These are phyloP conservation scores for Disparrhopalites patrizii DNA, from an alignment of 2,888 invertebrate species.

Conservation along the genomic window DNA sequence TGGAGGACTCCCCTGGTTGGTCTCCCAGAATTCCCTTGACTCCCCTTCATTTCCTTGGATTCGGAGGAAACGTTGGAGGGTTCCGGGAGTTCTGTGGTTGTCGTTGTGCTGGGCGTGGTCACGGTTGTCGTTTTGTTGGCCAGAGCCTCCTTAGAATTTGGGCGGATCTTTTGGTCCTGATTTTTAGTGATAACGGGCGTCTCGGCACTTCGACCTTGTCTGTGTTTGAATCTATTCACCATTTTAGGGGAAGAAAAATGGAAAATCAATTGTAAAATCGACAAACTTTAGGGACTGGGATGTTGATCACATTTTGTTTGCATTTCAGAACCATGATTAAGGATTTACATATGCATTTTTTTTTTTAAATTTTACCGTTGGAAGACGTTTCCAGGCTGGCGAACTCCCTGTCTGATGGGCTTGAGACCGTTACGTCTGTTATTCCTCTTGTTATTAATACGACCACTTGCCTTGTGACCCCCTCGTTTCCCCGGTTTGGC, in stretches of 20 bases:
- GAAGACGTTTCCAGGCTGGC: no score
- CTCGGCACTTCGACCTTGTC: background rate
- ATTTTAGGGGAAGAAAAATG: no score
- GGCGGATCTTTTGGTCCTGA: slow-evolving; percentile 10
- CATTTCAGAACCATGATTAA: no score
- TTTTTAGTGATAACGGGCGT: no score
- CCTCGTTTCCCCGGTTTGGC: background rate
- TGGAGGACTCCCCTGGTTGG: slow-evolving; percentile 44
- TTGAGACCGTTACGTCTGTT: no score
- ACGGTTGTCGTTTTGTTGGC: background rate
- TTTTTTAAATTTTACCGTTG: no score
- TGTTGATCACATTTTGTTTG: no score
- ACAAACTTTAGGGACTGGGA: no score
- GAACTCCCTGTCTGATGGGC: no score
- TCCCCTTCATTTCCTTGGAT: slow-evolving; percentile 18
- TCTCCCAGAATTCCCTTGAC: background rate
- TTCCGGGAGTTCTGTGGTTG: background rate
- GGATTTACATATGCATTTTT: no score
- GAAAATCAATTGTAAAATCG: no score
- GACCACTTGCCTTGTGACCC: background rate
- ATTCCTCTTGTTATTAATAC: background rate
- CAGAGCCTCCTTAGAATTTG: slow-evolving; percentile 1
- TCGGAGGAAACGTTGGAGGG: background rate
- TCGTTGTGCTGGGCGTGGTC: background rate
- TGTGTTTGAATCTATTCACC: background rate